These are phyloP conservation scores for Steinernema khuongi DNA, from an alignment of 1,140 invertebrate species.

Conservation along the genomic window DNA sequence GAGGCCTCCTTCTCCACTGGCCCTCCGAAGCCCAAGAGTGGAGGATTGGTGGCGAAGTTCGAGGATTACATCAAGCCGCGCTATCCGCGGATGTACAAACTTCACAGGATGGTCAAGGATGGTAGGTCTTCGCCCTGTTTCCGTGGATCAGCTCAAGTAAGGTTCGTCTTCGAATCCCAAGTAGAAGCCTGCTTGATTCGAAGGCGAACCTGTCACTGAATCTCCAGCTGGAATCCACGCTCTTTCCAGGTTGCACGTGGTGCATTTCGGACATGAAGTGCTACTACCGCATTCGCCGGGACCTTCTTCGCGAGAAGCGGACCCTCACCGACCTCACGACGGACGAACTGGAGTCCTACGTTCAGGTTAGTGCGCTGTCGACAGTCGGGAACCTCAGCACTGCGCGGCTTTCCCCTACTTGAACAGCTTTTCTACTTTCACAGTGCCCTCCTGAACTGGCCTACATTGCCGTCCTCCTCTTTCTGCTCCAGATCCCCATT, in stretches of 20 bases:
- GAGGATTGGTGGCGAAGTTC: constrained; percentile 19
- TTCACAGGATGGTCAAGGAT: constrained; percentile 36
- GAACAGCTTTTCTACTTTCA: constrained; percentile 23
- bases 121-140: constrained; percentile 12
- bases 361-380: constrained; percentile 42
- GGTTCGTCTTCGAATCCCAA: too few relatives aligned
- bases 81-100: constrained; percentile 24
- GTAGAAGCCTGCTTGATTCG: too few relatives aligned
- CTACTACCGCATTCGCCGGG: constrained; percentile 32
- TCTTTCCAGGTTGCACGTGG: constrained; percentile 42
- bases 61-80: constrained; percentile 29
- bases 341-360: constrained; percentile 35
- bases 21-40: background rate
- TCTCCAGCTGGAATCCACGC: too few relatives aligned
- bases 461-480: constrained; percentile 22
- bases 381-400: background rate
- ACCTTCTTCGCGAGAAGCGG: constrained; percentile 28
- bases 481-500: constrained; percentile 28
- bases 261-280: constrained; percentile 42
- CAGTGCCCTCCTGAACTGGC: constrained; percentile 28
- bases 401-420: background rate
- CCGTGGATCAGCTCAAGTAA: constrained; percentile 17
- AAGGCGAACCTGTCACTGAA: too few relatives aligned
- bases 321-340: constrained; percentile 30
- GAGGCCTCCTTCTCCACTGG: background rate